Conservation (phyloP, 2,113 vertebrate genomes). For the Lampris incognitus region DNA sequence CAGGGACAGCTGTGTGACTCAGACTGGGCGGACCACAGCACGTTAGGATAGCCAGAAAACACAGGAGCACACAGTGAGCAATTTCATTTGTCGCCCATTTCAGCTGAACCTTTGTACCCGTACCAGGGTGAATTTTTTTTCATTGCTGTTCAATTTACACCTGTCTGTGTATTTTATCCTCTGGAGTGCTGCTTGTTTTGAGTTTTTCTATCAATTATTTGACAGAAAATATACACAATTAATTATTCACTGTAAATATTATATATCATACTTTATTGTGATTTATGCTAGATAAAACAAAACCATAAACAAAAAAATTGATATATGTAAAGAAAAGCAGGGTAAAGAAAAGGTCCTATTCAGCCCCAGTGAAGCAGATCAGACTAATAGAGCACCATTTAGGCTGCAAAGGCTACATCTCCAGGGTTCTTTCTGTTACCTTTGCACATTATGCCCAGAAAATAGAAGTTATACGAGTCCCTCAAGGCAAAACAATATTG, state of each 20-base stretch:
- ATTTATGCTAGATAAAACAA: slow-evolving; percentile 5
- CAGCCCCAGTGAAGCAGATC: slow-evolving; percentile 8
- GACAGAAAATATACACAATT: too few relatives aligned
- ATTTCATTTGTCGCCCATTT: slow-evolving; percentile 62
- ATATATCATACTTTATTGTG: too few relatives aligned
- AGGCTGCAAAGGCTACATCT: slow-evolving; percentile 38
- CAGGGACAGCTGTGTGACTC: slow-evolving; percentile 80
- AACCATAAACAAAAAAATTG: slow-evolving; percentile 1
- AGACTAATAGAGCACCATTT: slow-evolving; percentile 39
- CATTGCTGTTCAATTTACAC: neutral
- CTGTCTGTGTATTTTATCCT: slow-evolving; percentile 34
- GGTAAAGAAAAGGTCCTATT: neutral
- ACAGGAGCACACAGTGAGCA: slow-evolving; percentile 51
- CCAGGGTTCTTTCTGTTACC: slow-evolving; percentile 42
- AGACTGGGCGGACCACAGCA: slow-evolving; percentile 61
- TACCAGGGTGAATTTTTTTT: slow-evolving; percentile 15
- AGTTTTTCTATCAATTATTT: too few relatives aligned
- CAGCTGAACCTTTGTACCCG: slow-evolving; percentile 57
- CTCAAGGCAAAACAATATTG: slow-evolving; percentile 62
- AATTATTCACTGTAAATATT: too few relatives aligned
- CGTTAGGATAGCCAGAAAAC: slow-evolving; percentile 74
- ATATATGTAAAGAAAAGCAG: slow-evolving; percentile 6
- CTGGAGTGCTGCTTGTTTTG: neutral
- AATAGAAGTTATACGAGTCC: slow-evolving; percentile 47
- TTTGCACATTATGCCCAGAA: slow-evolving; percentile 54